Percentiles rank a stretch among this genome's conserved stretches.
phyloP scores from a whole-genome alignment of 2,888 invertebrate species.

The Mesopsocus fuscifrons region DNA sequence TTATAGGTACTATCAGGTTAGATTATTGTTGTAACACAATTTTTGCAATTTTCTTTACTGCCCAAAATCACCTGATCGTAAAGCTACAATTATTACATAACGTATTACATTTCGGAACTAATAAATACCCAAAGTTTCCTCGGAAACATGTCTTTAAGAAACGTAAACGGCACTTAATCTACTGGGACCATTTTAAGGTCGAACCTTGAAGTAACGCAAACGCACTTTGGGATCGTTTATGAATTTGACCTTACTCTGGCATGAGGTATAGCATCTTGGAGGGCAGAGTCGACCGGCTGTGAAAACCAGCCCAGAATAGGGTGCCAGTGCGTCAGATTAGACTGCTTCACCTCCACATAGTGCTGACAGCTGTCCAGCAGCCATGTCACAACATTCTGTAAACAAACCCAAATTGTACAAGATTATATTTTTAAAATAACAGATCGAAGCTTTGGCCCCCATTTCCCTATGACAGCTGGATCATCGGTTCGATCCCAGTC shows the following conservation, averaged over 20 bases:
- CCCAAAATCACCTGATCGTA: background rate
- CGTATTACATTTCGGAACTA: background rate
- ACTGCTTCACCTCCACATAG: conserved; percentile 78
- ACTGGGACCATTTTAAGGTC: too few relatives aligned
- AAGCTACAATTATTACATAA: background rate
- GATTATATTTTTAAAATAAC: conserved; percentile 2
- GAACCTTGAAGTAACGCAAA: too few relatives aligned
- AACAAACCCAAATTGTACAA: conserved; percentile 13
- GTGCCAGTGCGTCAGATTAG: conserved; percentile 92
- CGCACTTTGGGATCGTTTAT: too few relatives aligned
- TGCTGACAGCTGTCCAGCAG: conserved; percentile 79
- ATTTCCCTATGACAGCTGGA: background rate
- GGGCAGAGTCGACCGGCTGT: conserved; percentile 44
- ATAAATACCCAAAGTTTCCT: too few relatives aligned
- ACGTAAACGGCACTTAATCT: too few relatives aligned
- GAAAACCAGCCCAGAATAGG: conserved; percentile 94
- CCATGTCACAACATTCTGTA: conserved; percentile 62
- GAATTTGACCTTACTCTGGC: too few relatives aligned
- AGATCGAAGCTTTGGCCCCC: background rate
- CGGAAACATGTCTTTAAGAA: too few relatives aligned
- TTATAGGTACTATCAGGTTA: too few relatives aligned
- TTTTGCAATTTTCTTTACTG: too few relatives aligned
- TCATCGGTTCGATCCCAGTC: too few relatives aligned
- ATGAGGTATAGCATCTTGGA: conserved; percentile 50
- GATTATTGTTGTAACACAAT: too few relatives aligned